These are phyloP conservation scores for Philonicus albiceps DNA, from an alignment of 2,888 invertebrate species.

Conservation along the genomic window DNA sequence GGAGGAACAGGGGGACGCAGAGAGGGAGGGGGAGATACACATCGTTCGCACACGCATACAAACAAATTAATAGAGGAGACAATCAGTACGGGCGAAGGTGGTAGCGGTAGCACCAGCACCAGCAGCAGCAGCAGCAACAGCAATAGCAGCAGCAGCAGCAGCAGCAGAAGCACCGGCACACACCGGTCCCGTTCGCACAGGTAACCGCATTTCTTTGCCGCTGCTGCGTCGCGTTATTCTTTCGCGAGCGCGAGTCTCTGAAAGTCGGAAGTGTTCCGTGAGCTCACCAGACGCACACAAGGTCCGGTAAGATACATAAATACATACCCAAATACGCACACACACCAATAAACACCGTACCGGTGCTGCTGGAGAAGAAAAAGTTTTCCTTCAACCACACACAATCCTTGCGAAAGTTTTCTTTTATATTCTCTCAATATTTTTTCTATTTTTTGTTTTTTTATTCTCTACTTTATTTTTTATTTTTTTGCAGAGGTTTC, in stretches of 20 bases:
- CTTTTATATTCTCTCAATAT: not conserved
- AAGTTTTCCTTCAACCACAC: not conserved
- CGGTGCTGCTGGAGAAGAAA: not conserved
- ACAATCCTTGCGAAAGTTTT: not conserved
- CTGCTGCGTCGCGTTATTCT: not conserved
- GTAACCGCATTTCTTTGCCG: not conserved
- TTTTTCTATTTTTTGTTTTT: not conserved
- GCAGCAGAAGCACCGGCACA: not conserved
- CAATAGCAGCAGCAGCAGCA: not conserved
- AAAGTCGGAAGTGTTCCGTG: not conserved
- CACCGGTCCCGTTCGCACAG: not conserved
- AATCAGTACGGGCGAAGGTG: not conserved
- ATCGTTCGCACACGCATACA: not conserved
- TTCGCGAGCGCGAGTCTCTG: not conserved
- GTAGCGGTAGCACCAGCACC: not conserved
- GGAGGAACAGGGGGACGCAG: no score
- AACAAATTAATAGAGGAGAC: not conserved
- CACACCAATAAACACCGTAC: not conserved
- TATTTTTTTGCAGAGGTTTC: not conserved
- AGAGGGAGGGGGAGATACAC: not conserved
- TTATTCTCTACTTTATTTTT: no score
- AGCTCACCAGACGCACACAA: not conserved
- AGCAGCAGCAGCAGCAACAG: not conserved
- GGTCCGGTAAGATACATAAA: not conserved
- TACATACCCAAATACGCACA: not conserved